Evolutionary conservation across 2,113 vertebrate genomes (phyloP).

Genomic region (Alethe diademata): DNA sequence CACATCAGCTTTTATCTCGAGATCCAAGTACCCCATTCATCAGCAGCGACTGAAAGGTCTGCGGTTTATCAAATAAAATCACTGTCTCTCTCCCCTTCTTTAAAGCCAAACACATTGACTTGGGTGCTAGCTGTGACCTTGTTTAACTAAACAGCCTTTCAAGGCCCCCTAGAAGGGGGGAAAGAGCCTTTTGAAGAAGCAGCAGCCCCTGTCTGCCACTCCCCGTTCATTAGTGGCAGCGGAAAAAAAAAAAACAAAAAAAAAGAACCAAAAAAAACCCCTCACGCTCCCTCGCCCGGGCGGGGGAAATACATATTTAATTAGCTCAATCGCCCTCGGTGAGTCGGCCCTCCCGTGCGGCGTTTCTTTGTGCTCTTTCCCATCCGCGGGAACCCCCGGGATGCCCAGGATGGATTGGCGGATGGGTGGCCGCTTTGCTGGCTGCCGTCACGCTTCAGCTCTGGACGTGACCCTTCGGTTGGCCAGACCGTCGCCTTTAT

Average conservation of each 20-base stretch:
- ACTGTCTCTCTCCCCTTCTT: slow-evolving; percentile 8
- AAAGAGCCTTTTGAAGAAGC: neutral
- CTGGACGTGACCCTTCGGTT: neutral
- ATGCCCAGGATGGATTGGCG: neutral
- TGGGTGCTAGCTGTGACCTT: slow-evolving; percentile 31
- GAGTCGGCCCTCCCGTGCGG: neutral
- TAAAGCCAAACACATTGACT: neutral
- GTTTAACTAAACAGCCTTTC: slow-evolving; percentile 35
- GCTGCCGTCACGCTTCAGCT: neutral
- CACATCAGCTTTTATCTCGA: slow-evolving; percentile 37
- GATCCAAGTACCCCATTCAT: slow-evolving; percentile 38
- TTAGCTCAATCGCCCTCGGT: neutral
- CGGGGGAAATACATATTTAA: slow-evolving; percentile 18
- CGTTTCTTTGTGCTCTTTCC: slow-evolving; percentile 34
- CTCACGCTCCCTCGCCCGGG: neutral
- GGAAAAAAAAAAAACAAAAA: neutral
- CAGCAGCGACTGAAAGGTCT: slow-evolving; percentile 3
- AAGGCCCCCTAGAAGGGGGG: neutral
- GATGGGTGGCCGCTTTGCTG: neutral
- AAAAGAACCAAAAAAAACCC: neutral
- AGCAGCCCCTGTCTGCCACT: neutral
- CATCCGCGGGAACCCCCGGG: neutral
- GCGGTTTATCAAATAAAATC: slow-evolving; percentile 48
- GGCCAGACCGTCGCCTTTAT: neutral
- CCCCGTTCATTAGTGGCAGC: neutral